Conservation (phyloP, 2,797 vertebrate genomes). For the Rhabdophis nuchalis region DNA sequence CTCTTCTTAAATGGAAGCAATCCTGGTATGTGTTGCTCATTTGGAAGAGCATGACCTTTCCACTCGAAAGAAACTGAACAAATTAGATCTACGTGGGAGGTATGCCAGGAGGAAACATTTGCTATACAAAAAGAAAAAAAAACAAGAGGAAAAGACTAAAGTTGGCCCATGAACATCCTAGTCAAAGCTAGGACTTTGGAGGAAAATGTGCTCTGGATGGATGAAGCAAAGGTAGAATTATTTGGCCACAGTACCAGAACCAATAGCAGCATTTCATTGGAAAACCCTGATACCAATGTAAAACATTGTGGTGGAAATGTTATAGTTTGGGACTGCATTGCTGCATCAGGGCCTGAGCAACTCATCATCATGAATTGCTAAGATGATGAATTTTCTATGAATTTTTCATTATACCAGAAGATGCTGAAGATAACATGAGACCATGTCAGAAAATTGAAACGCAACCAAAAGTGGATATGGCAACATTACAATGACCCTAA, state of each 20-base stretch:
- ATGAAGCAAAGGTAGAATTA: neutral
- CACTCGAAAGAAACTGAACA: neutral
- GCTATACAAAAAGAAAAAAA: neutral
- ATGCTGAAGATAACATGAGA: neutral
- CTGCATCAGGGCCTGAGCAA: neutral
- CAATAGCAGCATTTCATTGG: neutral
- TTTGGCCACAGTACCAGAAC: neutral
- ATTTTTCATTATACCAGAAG: neutral
- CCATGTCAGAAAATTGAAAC: neutral
- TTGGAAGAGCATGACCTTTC: neutral
- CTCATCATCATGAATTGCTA: neutral
- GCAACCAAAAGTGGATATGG: neutral
- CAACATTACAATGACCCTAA: neutral
- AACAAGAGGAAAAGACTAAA: neutral
- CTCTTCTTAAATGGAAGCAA: neutral
- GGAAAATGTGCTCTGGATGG: neutral
- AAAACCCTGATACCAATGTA: neutral
- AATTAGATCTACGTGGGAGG: neutral
- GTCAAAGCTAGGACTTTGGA: neutral
- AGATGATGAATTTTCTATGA: neutral
- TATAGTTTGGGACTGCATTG: neutral
- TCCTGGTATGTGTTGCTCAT: neutral
- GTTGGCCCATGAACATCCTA: neutral
- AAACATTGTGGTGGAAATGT: neutral
- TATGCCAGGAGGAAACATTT: neutral